These are phyloP conservation scores for Myiopsitta monachus DNA, from an alignment of 2,113 vertebrate species.

Conservation along the genomic window DNA sequence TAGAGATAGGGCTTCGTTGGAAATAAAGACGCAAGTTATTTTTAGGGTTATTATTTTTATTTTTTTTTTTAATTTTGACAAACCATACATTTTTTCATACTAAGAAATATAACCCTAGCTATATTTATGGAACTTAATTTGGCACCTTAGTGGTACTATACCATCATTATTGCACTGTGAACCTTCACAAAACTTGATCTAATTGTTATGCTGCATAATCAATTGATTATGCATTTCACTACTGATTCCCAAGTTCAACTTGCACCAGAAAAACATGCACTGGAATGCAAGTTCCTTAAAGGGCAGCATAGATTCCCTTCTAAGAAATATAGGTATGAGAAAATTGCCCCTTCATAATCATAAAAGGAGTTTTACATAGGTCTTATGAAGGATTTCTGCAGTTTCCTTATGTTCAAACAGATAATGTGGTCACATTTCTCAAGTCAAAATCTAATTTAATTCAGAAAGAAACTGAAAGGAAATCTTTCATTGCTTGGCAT, in stretches of 20 bases:
- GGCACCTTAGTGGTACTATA: not conserved
- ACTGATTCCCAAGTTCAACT: slow-evolving; percentile 21
- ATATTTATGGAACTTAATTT: not conserved
- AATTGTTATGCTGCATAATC: slow-evolving; percentile 40
- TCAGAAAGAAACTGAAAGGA: slow-evolving; percentile 57
- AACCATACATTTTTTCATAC: not conserved
- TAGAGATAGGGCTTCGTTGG: not conserved
- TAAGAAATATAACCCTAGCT: not conserved
- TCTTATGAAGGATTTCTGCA: slow-evolving; percentile 59
- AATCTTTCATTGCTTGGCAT: slow-evolving; percentile 60
- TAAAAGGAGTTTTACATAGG: slow-evolving; percentile 63
- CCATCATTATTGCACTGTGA: not conserved
- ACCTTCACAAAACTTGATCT: slow-evolving; percentile 25
- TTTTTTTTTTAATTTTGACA: not conserved
- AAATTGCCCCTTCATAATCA: slow-evolving; percentile 63
- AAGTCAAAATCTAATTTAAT: slow-evolving; percentile 68
- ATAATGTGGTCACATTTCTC: slow-evolving; percentile 64
- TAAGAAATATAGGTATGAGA: slow-evolving; percentile 29
- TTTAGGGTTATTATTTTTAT: not conserved
- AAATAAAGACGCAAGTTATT: not conserved
- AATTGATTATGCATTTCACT: slow-evolving; percentile 48
- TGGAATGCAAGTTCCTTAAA: slow-evolving; percentile 46
- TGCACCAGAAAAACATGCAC: slow-evolving; percentile 27
- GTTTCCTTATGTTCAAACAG: slow-evolving; percentile 68
- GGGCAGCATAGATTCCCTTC: not conserved